Percentiles rank a stretch among this genome's conserved stretches.
Evolutionary conservation across 64 coral and sea anemone genomes (phyloP).

Genomic region (Actinia equina): DNA sequence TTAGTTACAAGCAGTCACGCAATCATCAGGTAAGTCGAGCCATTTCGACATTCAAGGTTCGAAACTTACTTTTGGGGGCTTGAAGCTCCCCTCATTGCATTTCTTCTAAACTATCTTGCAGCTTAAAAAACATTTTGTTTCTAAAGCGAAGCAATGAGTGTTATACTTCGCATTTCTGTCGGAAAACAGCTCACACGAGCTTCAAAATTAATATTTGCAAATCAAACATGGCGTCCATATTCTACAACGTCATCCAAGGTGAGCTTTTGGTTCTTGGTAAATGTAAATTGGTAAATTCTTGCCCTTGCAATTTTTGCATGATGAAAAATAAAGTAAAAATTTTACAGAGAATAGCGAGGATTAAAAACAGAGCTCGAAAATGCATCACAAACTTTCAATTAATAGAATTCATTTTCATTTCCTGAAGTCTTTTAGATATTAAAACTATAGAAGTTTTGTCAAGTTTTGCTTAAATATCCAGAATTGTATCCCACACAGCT

Average conservation of each 20-base stretch:
- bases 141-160: background rate
- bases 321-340: too few relatives aligned
- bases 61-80: background rate
- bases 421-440: too few relatives aligned
- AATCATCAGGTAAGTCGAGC: background rate
- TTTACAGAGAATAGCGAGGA: too few relatives aligned
- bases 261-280: background rate
- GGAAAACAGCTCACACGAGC: background rate
- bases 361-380: too few relatives aligned
- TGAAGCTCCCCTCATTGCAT: background rate
- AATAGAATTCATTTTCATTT: too few relatives aligned
- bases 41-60: background rate
- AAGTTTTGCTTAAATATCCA: too few relatives aligned
- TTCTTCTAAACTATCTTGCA: background rate
- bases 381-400: too few relatives aligned
- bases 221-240: background rate
- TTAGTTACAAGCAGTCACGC: background rate
- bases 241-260: slow-evolving; percentile 4
- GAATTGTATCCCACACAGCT: background rate
- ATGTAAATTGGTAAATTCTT: too few relatives aligned
- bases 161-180: background rate
- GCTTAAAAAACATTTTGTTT: background rate
- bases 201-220: background rate
- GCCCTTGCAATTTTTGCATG: too few relatives aligned
- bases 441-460: too few relatives aligned